Conservation (phyloP, 2,113 vertebrate species). For the Heterocephalus glaber region DNA sequence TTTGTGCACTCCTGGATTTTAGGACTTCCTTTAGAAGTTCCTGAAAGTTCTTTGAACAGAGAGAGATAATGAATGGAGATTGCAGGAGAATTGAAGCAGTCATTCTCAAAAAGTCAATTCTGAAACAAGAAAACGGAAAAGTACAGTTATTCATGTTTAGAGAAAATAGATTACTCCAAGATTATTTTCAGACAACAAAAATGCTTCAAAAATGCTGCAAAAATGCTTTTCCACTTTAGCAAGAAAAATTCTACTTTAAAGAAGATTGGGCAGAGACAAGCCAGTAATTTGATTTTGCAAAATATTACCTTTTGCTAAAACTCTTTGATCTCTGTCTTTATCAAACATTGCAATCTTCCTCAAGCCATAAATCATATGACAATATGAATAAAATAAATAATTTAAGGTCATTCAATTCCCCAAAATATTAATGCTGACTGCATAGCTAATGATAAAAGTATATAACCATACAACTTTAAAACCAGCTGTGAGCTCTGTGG, state of each 20-base stretch:
- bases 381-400: conserved; percentile 15
- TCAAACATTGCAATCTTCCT: conserved; percentile 13
- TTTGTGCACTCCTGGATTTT: background rate
- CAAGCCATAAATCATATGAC: conserved; percentile 4
- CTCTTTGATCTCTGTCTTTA: background rate
- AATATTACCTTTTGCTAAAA: conserved; percentile 47
- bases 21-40: background rate
- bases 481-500: background rate
- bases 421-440: conserved; percentile 18
- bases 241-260: conserved; percentile 46
- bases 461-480: background rate
- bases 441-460: background rate
- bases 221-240: background rate
- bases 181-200: conserved; percentile 46
- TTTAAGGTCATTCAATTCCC: background rate
- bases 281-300: conserved; percentile 66
- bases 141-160: background rate
- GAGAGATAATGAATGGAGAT: background rate
- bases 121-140: conserved; percentile 14
- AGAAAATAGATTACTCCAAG: conserved; percentile 52
- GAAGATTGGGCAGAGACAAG: conserved; percentile 21
- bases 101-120: background rate
- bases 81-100: background rate
- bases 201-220: background rate
- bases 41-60: background rate